Percentiles rank a stretch among this genome's conserved stretches.
phyloP scores from a whole-genome alignment of 2,797 vertebrate species.

The Pangasius macronema region DNA sequence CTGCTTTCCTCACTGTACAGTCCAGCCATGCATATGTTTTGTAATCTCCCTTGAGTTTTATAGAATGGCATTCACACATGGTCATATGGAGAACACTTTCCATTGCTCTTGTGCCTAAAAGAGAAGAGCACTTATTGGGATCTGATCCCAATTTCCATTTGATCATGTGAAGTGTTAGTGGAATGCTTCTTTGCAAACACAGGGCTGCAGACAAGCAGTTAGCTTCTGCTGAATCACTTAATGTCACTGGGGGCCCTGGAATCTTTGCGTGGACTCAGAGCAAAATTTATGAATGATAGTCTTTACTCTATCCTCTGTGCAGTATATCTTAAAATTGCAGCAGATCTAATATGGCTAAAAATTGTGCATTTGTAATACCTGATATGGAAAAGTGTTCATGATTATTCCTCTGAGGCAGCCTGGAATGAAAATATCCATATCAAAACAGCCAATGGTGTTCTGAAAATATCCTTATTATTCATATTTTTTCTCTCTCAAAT shows the following conservation, averaged over 20 bases:
- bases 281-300: conserved; percentile 6
- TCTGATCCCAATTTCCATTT: conserved; percentile 63
- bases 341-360: neutral
- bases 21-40: conserved; percentile 54
- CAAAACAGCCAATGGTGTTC: neutral
- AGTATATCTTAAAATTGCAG: neutral
- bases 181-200: conserved; percentile 68
- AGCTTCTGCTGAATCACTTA: conserved; percentile 75
- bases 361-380: neutral
- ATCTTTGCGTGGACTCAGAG: conserved; percentile 60
- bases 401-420: neutral
- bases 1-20: neutral
- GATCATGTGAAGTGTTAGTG: conserved; percentile 72
- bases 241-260: conserved; percentile 59
- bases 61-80: conserved; percentile 62
- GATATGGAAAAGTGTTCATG: neutral
- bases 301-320: neutral
- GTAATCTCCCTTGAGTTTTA: conserved; percentile 50
- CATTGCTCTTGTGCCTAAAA: conserved; percentile 47
- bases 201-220: conserved; percentile 68
- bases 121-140: conserved; percentile 61
- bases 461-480: neutral
- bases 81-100: conserved; percentile 59
- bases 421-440: neutral
- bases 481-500: neutral